phyloP scores from a whole-genome alignment of 2,113 vertebrate species.

The Chascanopsetta lugubris region DNA sequence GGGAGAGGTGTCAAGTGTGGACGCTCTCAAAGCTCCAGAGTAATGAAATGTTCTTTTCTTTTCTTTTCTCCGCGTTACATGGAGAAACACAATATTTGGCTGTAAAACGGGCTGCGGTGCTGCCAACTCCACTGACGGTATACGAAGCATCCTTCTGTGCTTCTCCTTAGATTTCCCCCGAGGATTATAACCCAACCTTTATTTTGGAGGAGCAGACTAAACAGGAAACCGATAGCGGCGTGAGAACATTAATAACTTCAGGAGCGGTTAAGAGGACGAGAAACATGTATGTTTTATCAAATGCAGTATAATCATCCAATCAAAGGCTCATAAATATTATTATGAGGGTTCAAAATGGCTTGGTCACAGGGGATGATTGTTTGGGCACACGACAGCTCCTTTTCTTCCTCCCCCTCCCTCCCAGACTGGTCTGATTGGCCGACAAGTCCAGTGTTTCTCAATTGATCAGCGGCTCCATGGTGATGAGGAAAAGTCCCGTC shows the following conservation, averaged over 20 bases:
- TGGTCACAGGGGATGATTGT: not conserved
- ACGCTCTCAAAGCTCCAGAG: conserved; percentile 9
- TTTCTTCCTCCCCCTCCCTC: too few relatives aligned
- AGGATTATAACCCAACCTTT: not conserved
- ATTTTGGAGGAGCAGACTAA: conserved; percentile 20
- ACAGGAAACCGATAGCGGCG: conserved; percentile 1
- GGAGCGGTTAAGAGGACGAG: conserved; percentile 1
- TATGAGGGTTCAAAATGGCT: not conserved
- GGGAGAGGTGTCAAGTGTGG: conserved; percentile 13
- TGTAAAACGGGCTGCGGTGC: not conserved
- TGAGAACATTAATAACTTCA: conserved; percentile 4
- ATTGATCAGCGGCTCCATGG: too few relatives aligned
- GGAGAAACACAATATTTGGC: conserved; percentile 23
- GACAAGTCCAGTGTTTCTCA: too few relatives aligned
- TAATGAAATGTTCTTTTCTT: conserved; percentile 28
- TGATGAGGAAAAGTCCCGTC: too few relatives aligned
- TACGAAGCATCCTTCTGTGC: conserved; percentile 1
- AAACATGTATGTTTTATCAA: not conserved
- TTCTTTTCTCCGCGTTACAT: conserved; percentile 14
- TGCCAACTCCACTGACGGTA: conserved; percentile 27
- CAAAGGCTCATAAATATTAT: not conserved
- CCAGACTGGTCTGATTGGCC: too few relatives aligned
- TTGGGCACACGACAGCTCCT: not conserved
- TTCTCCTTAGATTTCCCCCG: conserved; percentile 12
- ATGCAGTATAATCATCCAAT: not conserved